Evolutionary conservation across 2,888 invertebrate species (phyloP), one percentile per base, ranked within the genome.

Genomic region (Drosophila mayaguana): DNA sequence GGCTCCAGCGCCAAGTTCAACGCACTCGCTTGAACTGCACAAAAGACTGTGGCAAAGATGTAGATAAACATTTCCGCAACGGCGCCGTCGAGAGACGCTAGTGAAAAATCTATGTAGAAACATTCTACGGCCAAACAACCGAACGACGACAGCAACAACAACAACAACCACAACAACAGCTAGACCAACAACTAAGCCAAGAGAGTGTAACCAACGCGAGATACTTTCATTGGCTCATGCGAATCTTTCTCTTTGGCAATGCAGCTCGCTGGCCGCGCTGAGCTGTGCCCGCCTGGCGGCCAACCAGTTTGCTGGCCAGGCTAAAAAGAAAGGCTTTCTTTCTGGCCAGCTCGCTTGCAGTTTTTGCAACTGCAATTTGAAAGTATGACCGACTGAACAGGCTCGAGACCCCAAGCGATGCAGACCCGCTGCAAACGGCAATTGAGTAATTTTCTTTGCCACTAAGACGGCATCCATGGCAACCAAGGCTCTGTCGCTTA

Each of bases 321-420:
- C 78, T 79, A 88, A 84, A 91, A 90, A 91, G 91, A 91, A 91
- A 91, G 91, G 85, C 91, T 91, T 91, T 91, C 91, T 91, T 91
- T 86, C 71, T 71, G 68, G 68, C 77, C 62, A 64, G 66, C 32
- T 11, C 3, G 32, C 32, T 50, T 50, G 38, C 36, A 36, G 20
- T 14, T 36, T 22, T 53, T 75, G 74, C 75, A 59, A 73, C 73
- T 83, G 86, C 86, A 88, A 86, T 86, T 86, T 88, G 86, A 86
- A 86, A 86, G 86, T 86, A 86, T 88, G 84, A 84, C 84, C 84
- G 84, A 84, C 68, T 84, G 83, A 55, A 66, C 72, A 71, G 45
- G 59, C 48, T 60, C 43, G 60, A 57, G 56, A 34, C 22, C 72
- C 51, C 55, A 40, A 56, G 51, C 64, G 46, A 28, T 42, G 16